Base-by-base conservation (phyloP, 2,888 invertebrate genomes). In the Emesis russula region DNA sequence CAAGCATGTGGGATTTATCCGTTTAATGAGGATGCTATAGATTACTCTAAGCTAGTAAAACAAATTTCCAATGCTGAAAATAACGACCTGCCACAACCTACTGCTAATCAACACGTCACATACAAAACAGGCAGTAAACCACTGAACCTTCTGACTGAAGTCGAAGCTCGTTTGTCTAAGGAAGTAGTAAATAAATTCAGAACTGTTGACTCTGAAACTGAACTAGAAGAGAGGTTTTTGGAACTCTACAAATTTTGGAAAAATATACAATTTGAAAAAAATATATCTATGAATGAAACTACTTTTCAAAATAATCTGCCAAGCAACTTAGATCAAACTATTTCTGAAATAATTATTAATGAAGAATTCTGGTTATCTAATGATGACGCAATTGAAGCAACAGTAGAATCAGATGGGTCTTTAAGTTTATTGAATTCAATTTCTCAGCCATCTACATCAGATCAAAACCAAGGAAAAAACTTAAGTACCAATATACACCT, bases 181-280 rank as follows among this genome's bases (percentile, higher is more conserved):
- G 58, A 53, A n/a, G 53, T 48, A 3, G 33, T 53, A 25, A 48
- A 53, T 31, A 75, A 75, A 53, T 75, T 75, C 31, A 75, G 53
- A 75, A 75, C 6, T 53, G 15, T 75, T 15, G 31, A 44, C 33
- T 75, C 53, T n/a, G 78, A 41, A 66, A 33, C 76, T 36, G 84
- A 87, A 73, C 11, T 53, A 85, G 74, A 58, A 58, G 58, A 58
- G n/a, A 58, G 58, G 58, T 58, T 58, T 58, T n/a, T 58, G n/a
- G 58, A 58, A 58, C 58, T 58, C 3, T 58, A 58, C 18, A 58
- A 58, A 15, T 58, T 58, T n/a, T 58, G 58, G 58, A 15, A 58
- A n/a, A 58, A 58, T n/a, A 4, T n/a, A 58, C 4, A 58, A 58
- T 58, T 5, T 58, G 58, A 58, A 58, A 58, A 58, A 58, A 58